Evolutionary conservation across 2,113 vertebrate species (phyloP), one percentile per base, ranked within the genome.

Genomic region (Chelonoidis abingdonii): DNA sequence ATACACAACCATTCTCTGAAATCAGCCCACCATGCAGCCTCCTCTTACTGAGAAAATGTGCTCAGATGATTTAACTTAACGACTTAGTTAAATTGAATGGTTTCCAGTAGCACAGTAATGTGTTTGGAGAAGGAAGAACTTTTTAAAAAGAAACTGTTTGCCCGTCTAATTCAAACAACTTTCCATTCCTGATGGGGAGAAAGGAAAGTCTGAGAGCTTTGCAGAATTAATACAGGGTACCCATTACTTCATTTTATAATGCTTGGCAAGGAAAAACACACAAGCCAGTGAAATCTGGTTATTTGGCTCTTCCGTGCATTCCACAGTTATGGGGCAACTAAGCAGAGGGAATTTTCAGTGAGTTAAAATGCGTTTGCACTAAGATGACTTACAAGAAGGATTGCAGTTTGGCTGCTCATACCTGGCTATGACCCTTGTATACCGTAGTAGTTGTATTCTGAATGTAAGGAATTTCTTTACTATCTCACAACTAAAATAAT

Each of bases 91-190:
- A 93, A 72, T 92, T 98, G 98, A 98, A 98, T 2, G 0, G 56
- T 86, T 98, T 98, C 98, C 98, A 98, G 98, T 95, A 93, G 98
- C 92, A 1, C 96, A 97, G 98, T 97, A 97, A 98, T 96, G 96
- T 97, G 96, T 97, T 96, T 97, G 97, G 94, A 97, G 97, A 96
- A 94, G 95, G 93, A 96, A 95, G 88, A 90, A 91, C 80, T 95
- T 97, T 96, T 96, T 92, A 94, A 90, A 78, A 93, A 93, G 94
- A 95, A 97, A 89, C 87, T 94, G 78, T 69, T 98, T 95, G 96
- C 97, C 94, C 97, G 94, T 96, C 49, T 59, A 92, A 9, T 95
- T 95, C 97, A 89, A 98, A 96, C 95, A 95, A 91, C 94, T 98
- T 98, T 93, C 97, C 96, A 49, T 53, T 87, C 93, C 97, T 97